Base-by-base conservation (phyloP, 2,888 invertebrate species). In the Megaustenia siamemsis region DNA sequence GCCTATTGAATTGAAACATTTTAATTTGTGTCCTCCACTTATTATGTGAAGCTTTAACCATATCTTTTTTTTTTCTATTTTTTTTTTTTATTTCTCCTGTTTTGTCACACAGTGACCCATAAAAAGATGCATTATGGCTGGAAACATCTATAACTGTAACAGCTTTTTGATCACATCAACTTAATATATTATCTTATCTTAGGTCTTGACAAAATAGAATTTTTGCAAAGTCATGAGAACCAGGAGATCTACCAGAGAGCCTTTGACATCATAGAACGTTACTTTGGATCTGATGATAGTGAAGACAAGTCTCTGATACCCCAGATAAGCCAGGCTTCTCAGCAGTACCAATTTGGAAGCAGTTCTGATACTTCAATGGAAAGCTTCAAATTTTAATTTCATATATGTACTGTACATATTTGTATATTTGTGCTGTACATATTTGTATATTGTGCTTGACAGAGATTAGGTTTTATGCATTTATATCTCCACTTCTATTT, bases 241-340 rank as follows among this genome's bases (percentile, higher is more conserved):
- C 96, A 97, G 94, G 98, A 99, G 91, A 98, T 99, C 89, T 99
- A 99, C 95, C 97, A 98, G 94, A 98, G 98, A 94, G 97, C 98
- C 81, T 99, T 97, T 94, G 97, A 98, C 94, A 98, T 99, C 90
- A 98, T 99, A 91, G 98, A 99, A 94, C 97, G 96, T 93, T 99
- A 97, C 95, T 99, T 99, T 94, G 97, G 97, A 28, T 96, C 97
- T 24, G 97, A 97, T 92, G 95, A 94, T 53, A 95, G 94, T 56
- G 94, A 94, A 83, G 96, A 94, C 87, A 96, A 96, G 90, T 97
- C 97, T 15, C 88, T 93, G 43, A 97, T 97, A 56, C 98, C 94
- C 2, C 89, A 91, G 86, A 92, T 93, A 8, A 96, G 97, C 93
- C 97, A 96, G 84, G 90, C 90, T 56, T 87, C 90, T n/a, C 91